phyloP scores from a whole-genome alignment of 1,140 invertebrate species.

The Conus ventricosus region DNA sequence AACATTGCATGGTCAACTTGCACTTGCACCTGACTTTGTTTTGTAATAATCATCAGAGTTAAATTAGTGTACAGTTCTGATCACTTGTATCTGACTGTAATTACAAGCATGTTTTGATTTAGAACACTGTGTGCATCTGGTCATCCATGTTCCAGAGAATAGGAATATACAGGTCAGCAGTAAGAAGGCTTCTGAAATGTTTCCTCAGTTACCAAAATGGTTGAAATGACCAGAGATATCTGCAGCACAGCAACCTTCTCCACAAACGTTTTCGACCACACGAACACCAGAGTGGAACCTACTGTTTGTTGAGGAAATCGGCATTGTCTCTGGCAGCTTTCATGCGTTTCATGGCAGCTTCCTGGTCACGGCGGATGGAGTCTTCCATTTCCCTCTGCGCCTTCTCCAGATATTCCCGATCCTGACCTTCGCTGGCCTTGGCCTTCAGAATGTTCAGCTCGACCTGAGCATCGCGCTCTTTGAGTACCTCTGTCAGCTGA shows the following conservation, averaged over 20 bases:
- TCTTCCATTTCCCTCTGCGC: slow-evolving; percentile 64
- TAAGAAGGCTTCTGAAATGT: no score
- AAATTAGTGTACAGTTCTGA: no score
- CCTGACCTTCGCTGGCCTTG: slow-evolving; percentile 62
- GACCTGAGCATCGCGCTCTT: slow-evolving; percentile 74
- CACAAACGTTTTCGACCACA: no score
- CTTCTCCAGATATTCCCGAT: slow-evolving; percentile 60
- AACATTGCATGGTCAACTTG: no score
- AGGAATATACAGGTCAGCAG: no score
- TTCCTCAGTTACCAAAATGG: no score
- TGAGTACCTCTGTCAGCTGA: slow-evolving; percentile 72
- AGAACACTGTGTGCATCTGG: no score
- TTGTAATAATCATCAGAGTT: not conserved
- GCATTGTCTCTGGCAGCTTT: slow-evolving; percentile 56
- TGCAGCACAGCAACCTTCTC: no score
- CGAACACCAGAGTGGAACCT: slow-evolving; percentile 39
- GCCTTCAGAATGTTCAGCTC: slow-evolving; percentile 71
- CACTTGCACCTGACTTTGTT: no score
- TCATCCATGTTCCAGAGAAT: no score
- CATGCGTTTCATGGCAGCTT: slow-evolving; percentile 58
- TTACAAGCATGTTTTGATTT: not conserved
- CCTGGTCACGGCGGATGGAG: slow-evolving; percentile 65
- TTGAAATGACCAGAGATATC: no score
- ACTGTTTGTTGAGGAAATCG: slow-evolving; percentile 70
- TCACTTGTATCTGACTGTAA: not conserved